phyloP scores from a whole-genome alignment of 37 sponge, comb jelly and placozoan species.

The Oscarella lobularis region DNA sequence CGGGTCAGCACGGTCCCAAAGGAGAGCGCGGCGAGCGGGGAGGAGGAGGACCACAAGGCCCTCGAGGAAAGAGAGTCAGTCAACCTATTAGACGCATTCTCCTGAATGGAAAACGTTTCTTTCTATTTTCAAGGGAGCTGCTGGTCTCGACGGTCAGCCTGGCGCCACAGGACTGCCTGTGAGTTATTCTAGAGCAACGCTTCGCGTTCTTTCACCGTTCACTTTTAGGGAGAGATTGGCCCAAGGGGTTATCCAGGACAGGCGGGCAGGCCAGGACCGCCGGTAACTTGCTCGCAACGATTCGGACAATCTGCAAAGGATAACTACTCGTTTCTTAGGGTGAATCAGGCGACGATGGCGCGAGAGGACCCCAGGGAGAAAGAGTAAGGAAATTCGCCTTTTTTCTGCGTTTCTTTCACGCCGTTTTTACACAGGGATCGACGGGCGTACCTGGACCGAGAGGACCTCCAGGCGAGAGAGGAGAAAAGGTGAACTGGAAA shows the following conservation, averaged over 20 bases:
- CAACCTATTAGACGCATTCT: too few relatives aligned
- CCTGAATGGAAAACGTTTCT: too few relatives aligned
- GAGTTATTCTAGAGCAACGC: too few relatives aligned
- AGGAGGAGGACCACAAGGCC: not conserved
- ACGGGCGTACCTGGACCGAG: not conserved
- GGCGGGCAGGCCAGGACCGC: not conserved
- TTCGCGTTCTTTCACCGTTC: too few relatives aligned
- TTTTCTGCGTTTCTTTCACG: too few relatives aligned
- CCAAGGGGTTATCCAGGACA: not conserved
- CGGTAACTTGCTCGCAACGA: not conserved
- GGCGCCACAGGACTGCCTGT: too few relatives aligned
- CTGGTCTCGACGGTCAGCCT: not conserved
- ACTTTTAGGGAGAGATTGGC: not conserved
- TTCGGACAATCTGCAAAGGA: not conserved
- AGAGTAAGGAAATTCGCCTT: not conserved
- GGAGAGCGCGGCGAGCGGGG: not conserved
- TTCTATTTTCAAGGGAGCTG: too few relatives aligned
- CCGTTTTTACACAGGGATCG: too few relatives aligned
- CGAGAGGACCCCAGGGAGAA: not conserved
- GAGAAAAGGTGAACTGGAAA: too few relatives aligned
- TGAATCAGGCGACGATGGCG: not conserved
- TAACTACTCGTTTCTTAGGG: not conserved
- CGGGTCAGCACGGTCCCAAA: slow-evolving; percentile 2
- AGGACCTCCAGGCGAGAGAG: not conserved
- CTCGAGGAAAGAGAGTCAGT: not conserved